phyloP scores from a whole-genome alignment of 2,797 vertebrate genomes.

The Chaetophractus vellerosus region DNA sequence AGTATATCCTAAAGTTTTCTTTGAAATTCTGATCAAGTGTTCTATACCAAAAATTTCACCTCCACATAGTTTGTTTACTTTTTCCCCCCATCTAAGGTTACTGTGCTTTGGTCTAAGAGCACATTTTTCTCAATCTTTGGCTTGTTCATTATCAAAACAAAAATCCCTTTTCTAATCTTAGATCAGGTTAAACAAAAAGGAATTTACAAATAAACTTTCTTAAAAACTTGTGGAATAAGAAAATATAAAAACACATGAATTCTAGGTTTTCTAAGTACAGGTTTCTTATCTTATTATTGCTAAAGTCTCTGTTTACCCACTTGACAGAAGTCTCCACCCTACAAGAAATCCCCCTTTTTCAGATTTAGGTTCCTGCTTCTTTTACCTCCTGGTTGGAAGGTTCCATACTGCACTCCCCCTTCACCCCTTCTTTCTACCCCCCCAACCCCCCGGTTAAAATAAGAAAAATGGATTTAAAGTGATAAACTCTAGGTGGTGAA shows the following conservation, averaged over 20 bases:
- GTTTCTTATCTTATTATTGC: neutral
- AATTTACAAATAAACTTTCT: slow-evolving; percentile 54
- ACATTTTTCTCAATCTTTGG: slow-evolving; percentile 2
- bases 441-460: neutral
- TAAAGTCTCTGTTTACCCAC: neutral
- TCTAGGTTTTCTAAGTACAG: neutral
- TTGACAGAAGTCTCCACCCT: neutral
- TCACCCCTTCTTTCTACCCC: neutral
- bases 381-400: neutral
- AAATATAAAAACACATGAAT: slow-evolving; percentile 20
- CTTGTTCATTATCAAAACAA: slow-evolving; percentile 26
- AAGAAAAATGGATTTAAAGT: slow-evolving; percentile 32
- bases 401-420: neutral
- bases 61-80: slow-evolving; percentile 18
- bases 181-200: neutral
- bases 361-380: neutral
- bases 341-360: neutral
- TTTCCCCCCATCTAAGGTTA: neutral
- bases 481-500: neutral
- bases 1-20: neutral
- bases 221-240: slow-evolving; percentile 16
- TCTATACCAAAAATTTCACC: slow-evolving; percentile 5
- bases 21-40: slow-evolving; percentile 21
- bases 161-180: slow-evolving; percentile 3
- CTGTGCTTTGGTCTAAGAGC: slow-evolving; percentile 42